Percentiles rank a stretch among this genome's conserved stretches.
These are phyloP conservation scores for Zapus hudsonius DNA, from an alignment of 2,113 vertebrate genomes.

Conservation along the genomic window DNA sequence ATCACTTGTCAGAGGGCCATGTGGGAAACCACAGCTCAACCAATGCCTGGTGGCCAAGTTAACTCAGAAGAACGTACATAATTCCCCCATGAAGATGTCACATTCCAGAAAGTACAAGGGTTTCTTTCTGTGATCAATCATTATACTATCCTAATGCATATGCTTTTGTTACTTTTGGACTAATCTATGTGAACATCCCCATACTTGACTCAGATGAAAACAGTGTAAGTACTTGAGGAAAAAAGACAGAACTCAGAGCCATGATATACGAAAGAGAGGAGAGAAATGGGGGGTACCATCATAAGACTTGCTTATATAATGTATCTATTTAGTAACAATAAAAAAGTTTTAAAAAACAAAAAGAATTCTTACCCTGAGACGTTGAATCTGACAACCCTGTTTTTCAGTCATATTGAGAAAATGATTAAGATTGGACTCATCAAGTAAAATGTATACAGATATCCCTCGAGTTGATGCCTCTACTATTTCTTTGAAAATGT, in stretches of 20 bases:
- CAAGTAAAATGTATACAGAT: conserved; percentile 94
- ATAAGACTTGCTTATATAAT: too few species aligned
- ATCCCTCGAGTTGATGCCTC: conserved; percentile 93
- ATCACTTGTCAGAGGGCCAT: neutral
- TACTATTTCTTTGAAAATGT: conserved; percentile 96
- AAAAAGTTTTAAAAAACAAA: too few species aligned
- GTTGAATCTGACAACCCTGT: conserved; percentile 93
- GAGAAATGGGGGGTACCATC: too few species aligned
- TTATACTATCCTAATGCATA: neutral
- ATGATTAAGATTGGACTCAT: conserved; percentile 90
- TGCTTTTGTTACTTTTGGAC: neutral
- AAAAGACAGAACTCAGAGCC: too few species aligned
- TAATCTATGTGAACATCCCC: neutral
- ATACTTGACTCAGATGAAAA: conserved; percentile 16
- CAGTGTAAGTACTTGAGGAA: neutral
- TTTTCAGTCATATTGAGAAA: conserved; percentile 95
- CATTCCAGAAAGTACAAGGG: neutral
- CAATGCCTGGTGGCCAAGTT: neutral
- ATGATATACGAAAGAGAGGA: too few species aligned
- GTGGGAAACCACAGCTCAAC: neutral
- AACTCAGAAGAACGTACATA: neutral
- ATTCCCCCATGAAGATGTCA: neutral
- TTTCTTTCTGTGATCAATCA: neutral
- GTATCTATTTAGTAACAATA: too few species aligned
- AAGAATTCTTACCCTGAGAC: conserved; percentile 91